Base-by-base conservation (phyloP, 2,113 vertebrate species). In the Lepisosteus osseus region DNA sequence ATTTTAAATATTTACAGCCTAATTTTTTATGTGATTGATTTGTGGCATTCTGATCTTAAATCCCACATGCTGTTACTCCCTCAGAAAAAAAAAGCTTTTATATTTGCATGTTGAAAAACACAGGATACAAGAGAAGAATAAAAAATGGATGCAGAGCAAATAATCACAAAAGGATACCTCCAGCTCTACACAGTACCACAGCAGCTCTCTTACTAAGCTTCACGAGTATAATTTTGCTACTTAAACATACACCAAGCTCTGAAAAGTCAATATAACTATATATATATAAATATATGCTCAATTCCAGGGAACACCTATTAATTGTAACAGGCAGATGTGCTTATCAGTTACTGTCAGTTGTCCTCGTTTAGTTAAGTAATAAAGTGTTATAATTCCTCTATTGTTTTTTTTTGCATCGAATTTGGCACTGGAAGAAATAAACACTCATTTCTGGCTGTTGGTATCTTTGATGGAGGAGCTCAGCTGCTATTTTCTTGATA, bases 321-420 rank as follows among this genome's bases (percentile, higher is more conserved):
- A 51, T 15, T 61, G 14, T 61, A 61, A 29, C 59, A 61, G 17
- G 13, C 59, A 61, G 59, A 29, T 13, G 14, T 61, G 90, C 95
- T 99, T 98, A 99, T 99, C 97, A 96, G 93, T 94, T 93, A 94
- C 94, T 94, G 95, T 97, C 97, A 99, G 97, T 94, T 94, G 94
- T 95, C 93, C 94, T 93, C 93, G 94, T 95, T 95, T 94, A 95
- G 95, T 93, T 90, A 93, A 91, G 92, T 92, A 92, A 92, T 92
- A 93, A 93, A 93, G 88, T 92, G 92, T 91, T 91, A 91, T 93
- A 92, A 93, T 88, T 91, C 90, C 91, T 93, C 93, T 90, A 95
- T 94, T 95, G 93, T 94, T 92, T 94, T 64, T 47, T 67, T 90
- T 84, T 90, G 92, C 80, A 92, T 94, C 92, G 92, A 93, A 94